Conservation (phyloP, 2,113 vertebrate genomes). For the Pituophis catenifer region DNA sequence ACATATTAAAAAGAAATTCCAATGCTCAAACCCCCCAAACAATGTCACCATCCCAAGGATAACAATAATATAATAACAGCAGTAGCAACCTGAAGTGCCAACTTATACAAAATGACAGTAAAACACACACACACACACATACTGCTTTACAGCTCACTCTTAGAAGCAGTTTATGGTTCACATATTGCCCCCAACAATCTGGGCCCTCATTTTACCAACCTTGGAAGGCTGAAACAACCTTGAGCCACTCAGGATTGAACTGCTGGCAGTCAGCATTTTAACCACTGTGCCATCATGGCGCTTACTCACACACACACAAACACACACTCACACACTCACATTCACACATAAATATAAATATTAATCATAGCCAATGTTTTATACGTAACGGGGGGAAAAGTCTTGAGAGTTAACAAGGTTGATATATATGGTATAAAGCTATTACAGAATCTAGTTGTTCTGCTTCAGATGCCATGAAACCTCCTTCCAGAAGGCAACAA, state of each 20-base stretch:
- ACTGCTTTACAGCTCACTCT: neutral
- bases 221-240: neutral
- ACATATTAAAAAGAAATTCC: neutral
- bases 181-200: neutral
- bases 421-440: too few species aligned
- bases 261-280: neutral
- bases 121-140: too few species aligned
- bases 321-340: too few species aligned
- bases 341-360: neutral
- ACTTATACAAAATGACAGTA: too few species aligned
- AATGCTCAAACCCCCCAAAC: neutral
- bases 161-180: neutral
- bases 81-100: neutral
- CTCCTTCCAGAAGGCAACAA: too few species aligned
- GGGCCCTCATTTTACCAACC: neutral
- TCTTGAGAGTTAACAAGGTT: neutral
- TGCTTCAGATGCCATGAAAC: too few species aligned
- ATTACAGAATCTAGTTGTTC: too few species aligned
- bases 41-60: neutral
- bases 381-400: neutral
- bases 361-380: neutral
- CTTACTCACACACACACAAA: too few species aligned
- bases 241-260: neutral
- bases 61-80: neutral
- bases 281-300: neutral